Evolutionary conservation across 2,113 vertebrate species (phyloP).

Genomic region (Chamaetylas fuelleborni): DNA sequence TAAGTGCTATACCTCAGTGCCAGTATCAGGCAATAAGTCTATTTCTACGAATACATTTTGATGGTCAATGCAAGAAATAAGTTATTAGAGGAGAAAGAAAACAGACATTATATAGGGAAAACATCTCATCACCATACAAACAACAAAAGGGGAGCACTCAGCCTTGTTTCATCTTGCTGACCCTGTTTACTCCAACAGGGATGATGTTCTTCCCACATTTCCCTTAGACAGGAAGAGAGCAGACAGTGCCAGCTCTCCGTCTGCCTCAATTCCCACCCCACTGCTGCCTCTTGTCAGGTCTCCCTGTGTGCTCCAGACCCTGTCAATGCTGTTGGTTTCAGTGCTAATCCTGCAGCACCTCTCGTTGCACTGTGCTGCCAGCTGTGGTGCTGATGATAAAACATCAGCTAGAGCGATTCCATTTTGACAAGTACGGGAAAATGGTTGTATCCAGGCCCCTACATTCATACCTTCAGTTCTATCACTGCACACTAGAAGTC

Average conservation of each 20-base stretch:
- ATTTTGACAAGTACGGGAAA: neutral
- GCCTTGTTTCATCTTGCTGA: neutral
- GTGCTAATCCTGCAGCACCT: neutral
- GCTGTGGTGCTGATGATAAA: neutral
- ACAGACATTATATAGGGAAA: neutral
- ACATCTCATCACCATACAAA: neutral
- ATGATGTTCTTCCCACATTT: neutral
- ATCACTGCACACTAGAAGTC: neutral
- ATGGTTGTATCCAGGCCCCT: neutral
- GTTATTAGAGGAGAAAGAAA: neutral
- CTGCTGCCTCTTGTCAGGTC: neutral
- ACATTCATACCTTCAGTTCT: neutral
- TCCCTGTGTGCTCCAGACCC: neutral
- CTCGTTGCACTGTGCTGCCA: fast-evolving
- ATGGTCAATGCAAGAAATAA: neutral
- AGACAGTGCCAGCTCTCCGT: neutral
- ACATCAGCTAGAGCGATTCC: neutral
- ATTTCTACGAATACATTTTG: neutral
- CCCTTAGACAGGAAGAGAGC: neutral
- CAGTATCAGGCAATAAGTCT: neutral
- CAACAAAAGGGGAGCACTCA: neutral
- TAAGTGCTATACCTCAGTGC: neutral
- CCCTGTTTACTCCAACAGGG: neutral
- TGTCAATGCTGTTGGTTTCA: neutral
- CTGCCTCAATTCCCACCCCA: neutral